A percentile compares a stretch with the other conserved stretches of the same genome.
These are phyloP conservation scores for Drosophila meridionalis DNA, from an alignment of 2,888 invertebrate species.

Conservation along the genomic window DNA sequence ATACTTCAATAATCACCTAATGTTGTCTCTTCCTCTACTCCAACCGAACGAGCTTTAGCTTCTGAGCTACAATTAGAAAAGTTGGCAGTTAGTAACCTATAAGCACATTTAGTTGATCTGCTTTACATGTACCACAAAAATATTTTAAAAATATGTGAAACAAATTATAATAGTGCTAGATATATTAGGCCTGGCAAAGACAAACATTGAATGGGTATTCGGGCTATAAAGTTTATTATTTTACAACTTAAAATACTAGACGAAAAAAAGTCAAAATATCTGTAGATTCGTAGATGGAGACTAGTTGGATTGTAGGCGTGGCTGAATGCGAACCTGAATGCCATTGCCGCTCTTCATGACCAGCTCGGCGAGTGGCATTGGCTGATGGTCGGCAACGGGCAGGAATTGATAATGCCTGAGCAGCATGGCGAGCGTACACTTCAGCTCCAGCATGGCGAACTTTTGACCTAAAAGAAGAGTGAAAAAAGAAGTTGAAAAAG, in stretches of 20 bases:
- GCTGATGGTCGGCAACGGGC: conserved; percentile 75
- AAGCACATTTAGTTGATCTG: neutral
- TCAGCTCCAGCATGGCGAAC: conserved; percentile 84
- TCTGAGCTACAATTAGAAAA: no score
- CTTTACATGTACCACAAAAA: neutral
- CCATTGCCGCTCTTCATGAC: conserved; percentile 84
- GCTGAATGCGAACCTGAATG: conserved; percentile 76
- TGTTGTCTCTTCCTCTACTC: no score
- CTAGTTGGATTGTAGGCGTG: conserved; percentile 46
- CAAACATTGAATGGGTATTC: neutral
- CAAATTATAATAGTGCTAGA: neutral
- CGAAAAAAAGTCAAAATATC: neutral
- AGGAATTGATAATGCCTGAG: conserved; percentile 82
- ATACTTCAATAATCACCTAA: no score
- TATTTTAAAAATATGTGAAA: neutral
- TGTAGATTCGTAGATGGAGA: neutral
- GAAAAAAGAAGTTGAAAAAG: neutral
- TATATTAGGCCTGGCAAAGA: neutral
- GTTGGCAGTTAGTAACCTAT: no score
- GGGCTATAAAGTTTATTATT: neutral
- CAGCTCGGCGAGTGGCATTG: conserved; percentile 78
- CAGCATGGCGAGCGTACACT: conserved; percentile 78
- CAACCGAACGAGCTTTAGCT: no score
- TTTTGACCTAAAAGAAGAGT: conserved; percentile 80
- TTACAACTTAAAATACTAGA: neutral